These are phyloP conservation scores for Diplolepis rosae DNA, from an alignment of 2,888 invertebrate species.

Conservation along the genomic window DNA sequence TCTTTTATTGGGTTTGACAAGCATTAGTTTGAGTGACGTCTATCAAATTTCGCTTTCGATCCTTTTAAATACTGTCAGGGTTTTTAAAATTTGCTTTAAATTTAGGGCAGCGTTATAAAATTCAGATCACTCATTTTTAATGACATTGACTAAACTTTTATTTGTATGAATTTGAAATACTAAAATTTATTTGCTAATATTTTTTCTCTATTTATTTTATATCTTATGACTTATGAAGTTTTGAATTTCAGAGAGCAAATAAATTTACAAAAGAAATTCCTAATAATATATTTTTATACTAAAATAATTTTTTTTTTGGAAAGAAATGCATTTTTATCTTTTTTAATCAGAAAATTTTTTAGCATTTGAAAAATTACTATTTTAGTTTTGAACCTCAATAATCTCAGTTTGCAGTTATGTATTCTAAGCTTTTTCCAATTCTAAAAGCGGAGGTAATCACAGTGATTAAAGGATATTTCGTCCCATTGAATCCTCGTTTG, in stretches of 20 bases:
- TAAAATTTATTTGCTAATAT: too few species aligned
- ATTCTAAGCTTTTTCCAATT: constrained; percentile 5
- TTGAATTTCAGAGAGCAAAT: too few species aligned
- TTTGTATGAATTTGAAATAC: too few species aligned
- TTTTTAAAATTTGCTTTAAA: neutral
- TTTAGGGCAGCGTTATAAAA: neutral
- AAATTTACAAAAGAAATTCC: neutral
- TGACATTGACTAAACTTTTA: neutral
- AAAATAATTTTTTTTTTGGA: neutral
- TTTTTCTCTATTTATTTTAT: too few species aligned
- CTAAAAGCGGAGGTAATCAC: neutral
- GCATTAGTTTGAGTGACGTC: neutral
- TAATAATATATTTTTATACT: neutral
- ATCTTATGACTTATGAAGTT: too few species aligned
- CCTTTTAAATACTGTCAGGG: neutral
- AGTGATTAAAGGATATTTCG: neutral
- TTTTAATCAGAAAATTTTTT: too few species aligned
- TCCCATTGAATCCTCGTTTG: neutral
- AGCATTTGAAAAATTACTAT: neutral
- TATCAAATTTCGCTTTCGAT: neutral
- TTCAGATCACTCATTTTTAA: neutral
- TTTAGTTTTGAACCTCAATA: neutral
- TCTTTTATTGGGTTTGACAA: too few species aligned
- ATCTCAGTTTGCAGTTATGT: neutral
- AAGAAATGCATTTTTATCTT: too few species aligned